Evolutionary conservation across 2,113 vertebrate genomes (phyloP).

Genomic region (Motacilla tschutschensis): DNA sequence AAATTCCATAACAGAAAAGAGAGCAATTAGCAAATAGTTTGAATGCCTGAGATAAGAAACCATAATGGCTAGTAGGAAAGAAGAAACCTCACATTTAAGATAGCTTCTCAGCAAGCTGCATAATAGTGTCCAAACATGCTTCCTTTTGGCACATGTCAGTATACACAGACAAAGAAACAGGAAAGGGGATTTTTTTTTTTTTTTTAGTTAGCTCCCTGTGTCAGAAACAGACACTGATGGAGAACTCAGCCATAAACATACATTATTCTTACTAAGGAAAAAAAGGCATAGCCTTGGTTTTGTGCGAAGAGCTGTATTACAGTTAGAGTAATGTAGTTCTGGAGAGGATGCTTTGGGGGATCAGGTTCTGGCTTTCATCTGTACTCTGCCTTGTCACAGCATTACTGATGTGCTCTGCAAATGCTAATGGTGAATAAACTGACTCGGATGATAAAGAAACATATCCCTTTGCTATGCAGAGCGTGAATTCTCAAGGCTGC

Average conservation of each 20-base stretch:
- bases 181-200: slow-evolving; percentile 3
- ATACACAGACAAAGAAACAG: slow-evolving; percentile 52
- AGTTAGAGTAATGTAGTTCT: neutral
- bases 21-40: slow-evolving; percentile 59
- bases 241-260: neutral
- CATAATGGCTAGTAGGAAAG: slow-evolving; percentile 46
- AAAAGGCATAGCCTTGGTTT: neutral
- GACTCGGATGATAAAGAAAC: neutral
- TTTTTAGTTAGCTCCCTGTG: neutral
- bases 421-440: neutral
- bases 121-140: slow-evolving; percentile 39
- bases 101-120: slow-evolving; percentile 24
- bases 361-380: slow-evolving; percentile 9
- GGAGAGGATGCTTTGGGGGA: neutral
- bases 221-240: neutral
- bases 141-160: slow-evolving; percentile 37
- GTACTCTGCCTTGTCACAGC: neutral
- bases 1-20: neutral
- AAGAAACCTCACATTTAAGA: slow-evolving; percentile 44
- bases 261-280: neutral
- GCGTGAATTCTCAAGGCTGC: neutral
- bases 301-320: neutral
- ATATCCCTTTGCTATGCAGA: neutral
- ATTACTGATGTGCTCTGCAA: neutral
- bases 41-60: slow-evolving; percentile 58